Conservation (phyloP, 2,113 vertebrate genomes). For the Cephalopholis sonnerati region DNA sequence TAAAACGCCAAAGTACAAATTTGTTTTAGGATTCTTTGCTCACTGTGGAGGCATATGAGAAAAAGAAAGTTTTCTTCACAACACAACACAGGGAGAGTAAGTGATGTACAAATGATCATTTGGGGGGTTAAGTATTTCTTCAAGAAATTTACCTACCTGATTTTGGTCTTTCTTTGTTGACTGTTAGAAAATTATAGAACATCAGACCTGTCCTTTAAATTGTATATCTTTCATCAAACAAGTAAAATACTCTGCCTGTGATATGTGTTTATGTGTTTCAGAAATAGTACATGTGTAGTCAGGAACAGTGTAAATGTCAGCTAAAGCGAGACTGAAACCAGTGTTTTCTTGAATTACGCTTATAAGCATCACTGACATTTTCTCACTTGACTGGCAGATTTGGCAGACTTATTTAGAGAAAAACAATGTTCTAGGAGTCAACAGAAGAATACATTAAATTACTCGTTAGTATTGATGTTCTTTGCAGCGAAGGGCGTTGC, state of each 20-base stretch:
- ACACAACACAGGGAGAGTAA: too few relatives aligned
- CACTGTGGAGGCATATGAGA: too few relatives aligned
- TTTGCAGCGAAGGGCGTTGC: conserved; percentile 4
- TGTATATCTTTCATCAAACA: background rate
- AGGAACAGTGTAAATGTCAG: background rate
- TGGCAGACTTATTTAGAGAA: background rate
- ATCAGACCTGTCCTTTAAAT: background rate
- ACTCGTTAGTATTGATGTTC: conserved; percentile 2
- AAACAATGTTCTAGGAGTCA: background rate
- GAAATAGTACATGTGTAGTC: background rate
- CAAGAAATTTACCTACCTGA: background rate
- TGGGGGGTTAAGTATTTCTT: too few relatives aligned
- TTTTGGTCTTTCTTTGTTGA: background rate
- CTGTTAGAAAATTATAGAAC: background rate
- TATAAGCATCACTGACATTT: background rate
- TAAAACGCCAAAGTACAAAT: too few relatives aligned
- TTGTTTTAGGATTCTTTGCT: too few relatives aligned
- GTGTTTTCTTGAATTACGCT: background rate
- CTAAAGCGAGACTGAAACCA: background rate
- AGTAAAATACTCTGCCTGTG: background rate
- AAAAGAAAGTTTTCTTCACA: too few relatives aligned
- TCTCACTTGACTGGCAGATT: background rate
- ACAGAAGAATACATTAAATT: background rate
- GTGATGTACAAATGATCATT: too few relatives aligned
- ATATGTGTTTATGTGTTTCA: background rate